Conservation (phyloP, 2,888 invertebrate genomes). For the Aphidius colemani region DNA sequence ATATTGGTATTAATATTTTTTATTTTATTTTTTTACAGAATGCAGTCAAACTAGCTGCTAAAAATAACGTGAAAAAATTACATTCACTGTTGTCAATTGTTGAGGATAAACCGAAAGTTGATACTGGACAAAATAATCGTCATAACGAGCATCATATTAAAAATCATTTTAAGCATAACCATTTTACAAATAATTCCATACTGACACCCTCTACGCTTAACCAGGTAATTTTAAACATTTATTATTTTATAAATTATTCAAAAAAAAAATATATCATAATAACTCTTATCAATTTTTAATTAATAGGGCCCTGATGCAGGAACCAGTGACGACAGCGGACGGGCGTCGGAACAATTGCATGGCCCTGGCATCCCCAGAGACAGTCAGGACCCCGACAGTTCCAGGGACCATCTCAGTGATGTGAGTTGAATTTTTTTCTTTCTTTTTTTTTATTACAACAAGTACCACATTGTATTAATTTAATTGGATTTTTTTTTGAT, state of each 20-base stretch:
- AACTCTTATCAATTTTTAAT: constrained; percentile 8
- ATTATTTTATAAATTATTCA: neutral
- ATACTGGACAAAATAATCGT: constrained; percentile 63
- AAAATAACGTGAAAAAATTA: constrained; percentile 65
- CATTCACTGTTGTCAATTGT: constrained; percentile 63
- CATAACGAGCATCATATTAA: constrained; percentile 60
- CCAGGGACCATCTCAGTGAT: constrained; percentile 83
- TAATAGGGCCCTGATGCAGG: constrained; percentile 77
- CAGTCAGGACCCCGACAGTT: constrained; percentile 77
- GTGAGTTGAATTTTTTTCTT: constrained; percentile 64
- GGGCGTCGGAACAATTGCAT: constrained; percentile 80
- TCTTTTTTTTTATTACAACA: neutral
- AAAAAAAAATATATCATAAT: neutral
- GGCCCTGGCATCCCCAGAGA: constrained; percentile 65
- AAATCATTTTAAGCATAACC: constrained; percentile 59
- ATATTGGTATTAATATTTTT: neutral
- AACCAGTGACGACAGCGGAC: constrained; percentile 83
- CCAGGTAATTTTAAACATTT: constrained; percentile 47
- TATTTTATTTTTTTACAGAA: constrained; percentile 57
- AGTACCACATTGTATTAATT: neutral
- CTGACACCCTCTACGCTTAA: constrained; percentile 58
- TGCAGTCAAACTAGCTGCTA: constrained; percentile 66
- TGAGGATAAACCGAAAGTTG: constrained; percentile 65
- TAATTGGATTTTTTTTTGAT: constrained; percentile 44
- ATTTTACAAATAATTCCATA: constrained; percentile 59